Conservation (phyloP, 2,113 vertebrate genomes). For the Sialia sialis region DNA sequence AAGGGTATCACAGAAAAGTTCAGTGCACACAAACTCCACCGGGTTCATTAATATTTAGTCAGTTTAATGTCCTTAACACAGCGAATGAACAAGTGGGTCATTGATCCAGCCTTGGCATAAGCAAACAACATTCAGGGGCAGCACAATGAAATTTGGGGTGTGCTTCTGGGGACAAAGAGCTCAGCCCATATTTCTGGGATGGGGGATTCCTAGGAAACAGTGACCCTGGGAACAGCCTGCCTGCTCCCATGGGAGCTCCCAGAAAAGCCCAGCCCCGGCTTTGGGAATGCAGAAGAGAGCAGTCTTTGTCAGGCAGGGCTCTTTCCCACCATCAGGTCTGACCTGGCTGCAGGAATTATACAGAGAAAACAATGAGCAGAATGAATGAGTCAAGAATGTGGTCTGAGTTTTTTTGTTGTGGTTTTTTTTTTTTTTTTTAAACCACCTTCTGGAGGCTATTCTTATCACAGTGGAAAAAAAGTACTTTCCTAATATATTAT, state of each 20-base stretch:
- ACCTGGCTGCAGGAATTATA: not conserved
- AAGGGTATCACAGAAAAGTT: not conserved
- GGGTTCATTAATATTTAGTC: slow-evolving; percentile 40
- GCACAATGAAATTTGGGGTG: not conserved
- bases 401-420: not conserved
- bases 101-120: slow-evolving; percentile 33
- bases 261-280: slow-evolving; percentile 7
- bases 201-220: slow-evolving; percentile 42
- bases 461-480: not conserved
- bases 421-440: not conserved
- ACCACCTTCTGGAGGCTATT: not conserved
- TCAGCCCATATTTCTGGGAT: not conserved
- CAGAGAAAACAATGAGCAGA: not conserved
- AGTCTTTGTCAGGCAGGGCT: not conserved
- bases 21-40: not conserved
- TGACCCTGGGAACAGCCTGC: not conserved
- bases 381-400: not conserved
- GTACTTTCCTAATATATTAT: not conserved
- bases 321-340: slow-evolving; percentile 53
- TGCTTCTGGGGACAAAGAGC: not conserved
- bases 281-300: not conserved
- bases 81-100: slow-evolving; percentile 37
- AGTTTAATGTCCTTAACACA: not conserved
- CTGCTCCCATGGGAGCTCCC: slow-evolving; percentile 18
- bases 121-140: not conserved